A percentile compares a stretch with the other conserved stretches of the same genome.
These are phyloP conservation scores for Bombylius major DNA, from an alignment of 2,888 invertebrate species.

Conservation along the genomic window DNA sequence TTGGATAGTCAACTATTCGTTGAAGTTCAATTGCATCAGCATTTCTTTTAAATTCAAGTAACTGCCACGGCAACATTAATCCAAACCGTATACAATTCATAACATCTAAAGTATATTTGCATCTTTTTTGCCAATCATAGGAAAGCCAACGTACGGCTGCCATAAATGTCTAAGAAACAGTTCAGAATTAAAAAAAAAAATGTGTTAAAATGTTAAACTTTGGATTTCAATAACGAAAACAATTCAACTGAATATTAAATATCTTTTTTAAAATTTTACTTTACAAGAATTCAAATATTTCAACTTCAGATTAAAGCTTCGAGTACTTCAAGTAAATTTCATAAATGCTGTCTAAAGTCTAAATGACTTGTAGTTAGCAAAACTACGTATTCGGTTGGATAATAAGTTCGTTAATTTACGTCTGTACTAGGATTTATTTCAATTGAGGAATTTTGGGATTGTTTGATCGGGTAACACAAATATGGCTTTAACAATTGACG, in stretches of 20 bases:
- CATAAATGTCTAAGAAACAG: conserved; percentile 51
- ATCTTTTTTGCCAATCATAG: conserved; percentile 53
- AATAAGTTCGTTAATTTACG: too few species aligned
- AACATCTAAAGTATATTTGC: conserved; percentile 44
- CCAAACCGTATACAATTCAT: conserved; percentile 65
- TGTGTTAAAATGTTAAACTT: not conserved
- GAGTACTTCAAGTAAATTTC: too few species aligned
- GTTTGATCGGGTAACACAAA: too few species aligned
- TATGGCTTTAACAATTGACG: too few species aligned
- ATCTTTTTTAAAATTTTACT: too few species aligned
- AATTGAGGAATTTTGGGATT: too few species aligned
- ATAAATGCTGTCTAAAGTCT: too few species aligned
- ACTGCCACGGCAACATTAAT: conserved; percentile 65
- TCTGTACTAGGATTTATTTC: too few species aligned
- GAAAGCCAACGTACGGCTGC: conserved; percentile 68
- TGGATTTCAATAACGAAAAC: conserved; percentile 8
- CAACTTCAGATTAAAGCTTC: too few species aligned
- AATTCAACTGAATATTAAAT: too few species aligned
- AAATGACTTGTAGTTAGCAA: too few species aligned
- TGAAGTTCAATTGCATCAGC: conserved; percentile 59
- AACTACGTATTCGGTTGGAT: too few species aligned
- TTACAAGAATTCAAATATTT: not conserved
- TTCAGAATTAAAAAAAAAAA: conserved; percentile 43
- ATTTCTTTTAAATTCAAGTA: conserved; percentile 64
- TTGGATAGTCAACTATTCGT: conserved; percentile 51